Evolutionary conservation across 2,797 vertebrate species (phyloP), one percentile per base, ranked within the genome.

Genomic region (Gallinago stenura): DNA sequence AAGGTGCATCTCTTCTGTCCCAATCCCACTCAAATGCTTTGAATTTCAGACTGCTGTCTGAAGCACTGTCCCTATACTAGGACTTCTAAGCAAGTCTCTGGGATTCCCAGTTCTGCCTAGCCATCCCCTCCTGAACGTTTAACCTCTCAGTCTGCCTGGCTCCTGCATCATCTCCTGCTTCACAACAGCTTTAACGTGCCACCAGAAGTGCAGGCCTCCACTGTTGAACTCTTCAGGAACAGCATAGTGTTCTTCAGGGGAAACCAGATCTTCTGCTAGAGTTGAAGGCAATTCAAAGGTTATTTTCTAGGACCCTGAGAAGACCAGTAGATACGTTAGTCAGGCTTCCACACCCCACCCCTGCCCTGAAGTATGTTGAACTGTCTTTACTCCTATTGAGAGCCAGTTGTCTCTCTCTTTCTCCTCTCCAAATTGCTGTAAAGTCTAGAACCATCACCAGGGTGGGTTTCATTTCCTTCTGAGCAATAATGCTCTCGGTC

Each of bases 401-500:
- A 37, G 7, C 15, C 7, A 60, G 7, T 9, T 68, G 19, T 10
- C 15, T 80, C 26, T 58, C 46, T 54, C 24, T 57, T 83, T 80
- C 51, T 60, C 18, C 35, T 30, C 65, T 87, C 61, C 6, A 3
- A 41, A 31, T 61, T 45, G 26, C n/a, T 78, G 19, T 28, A 33
- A 78, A 2, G 2, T 25, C 31, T 90, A 68, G 39, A 37, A 58
- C 39, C 20, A 68, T 43, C 30, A 70, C 10, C 18, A 51, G 21
- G 15, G 12, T 22, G n/a, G 45, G 21, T 51, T 90, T 90, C 3
- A 1, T 71, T 87, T 64, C 62, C 13, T 72, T 72, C 43, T 73
- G 14, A 80, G 46, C 60, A 69, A 31, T 6, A 69, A 7, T 0
- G 0, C 6, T 69, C 43, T 50, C 0, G 1, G 1, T 57, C 15